Conservation (phyloP, 2,888 invertebrate genomes). For the Drosophila mimetica region DNA sequence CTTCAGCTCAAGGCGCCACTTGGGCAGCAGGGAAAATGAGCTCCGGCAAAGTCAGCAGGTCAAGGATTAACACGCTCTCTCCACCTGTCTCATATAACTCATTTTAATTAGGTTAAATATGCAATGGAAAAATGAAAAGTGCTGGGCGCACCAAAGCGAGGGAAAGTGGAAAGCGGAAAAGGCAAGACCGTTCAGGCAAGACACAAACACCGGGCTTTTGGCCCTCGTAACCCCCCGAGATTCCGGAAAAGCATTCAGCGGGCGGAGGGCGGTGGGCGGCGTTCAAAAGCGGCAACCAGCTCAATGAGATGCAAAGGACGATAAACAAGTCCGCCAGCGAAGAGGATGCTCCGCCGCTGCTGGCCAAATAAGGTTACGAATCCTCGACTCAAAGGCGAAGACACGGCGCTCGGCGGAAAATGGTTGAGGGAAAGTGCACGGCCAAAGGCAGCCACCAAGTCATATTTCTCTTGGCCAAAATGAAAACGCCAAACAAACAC, state of each 20-base stretch:
- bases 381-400: constrained; percentile 47
- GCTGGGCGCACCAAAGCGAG: constrained; percentile 41
- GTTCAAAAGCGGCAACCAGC: constrained; percentile 62
- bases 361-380: constrained; percentile 66
- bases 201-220: constrained; percentile 28
- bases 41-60: constrained; percentile 44
- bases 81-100: constrained; percentile 65
- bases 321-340: constrained; percentile 72
- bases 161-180: constrained; percentile 10
- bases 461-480: constrained; percentile 62
- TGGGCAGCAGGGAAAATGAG: constrained; percentile 20
- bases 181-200: constrained; percentile 25
- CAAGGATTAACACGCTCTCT: constrained; percentile 50
- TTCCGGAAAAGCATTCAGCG: constrained; percentile 33
- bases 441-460: constrained; percentile 62
- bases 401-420: constrained; percentile 21
- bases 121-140: constrained; percentile 65
- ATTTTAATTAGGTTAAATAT: constrained; percentile 78
- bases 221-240: constrained; percentile 22
- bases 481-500: constrained; percentile 50
- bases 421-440: constrained; percentile 33
- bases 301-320: constrained; percentile 80
- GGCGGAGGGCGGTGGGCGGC: constrained; percentile 7
- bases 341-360: constrained; percentile 52
- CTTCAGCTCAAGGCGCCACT: constrained; percentile 25